A percentile compares a stretch with the other conserved stretches of the same genome.
phyloP scores from a whole-genome alignment of 2,888 invertebrate genomes.

The Glaucopsyche alexis region DNA sequence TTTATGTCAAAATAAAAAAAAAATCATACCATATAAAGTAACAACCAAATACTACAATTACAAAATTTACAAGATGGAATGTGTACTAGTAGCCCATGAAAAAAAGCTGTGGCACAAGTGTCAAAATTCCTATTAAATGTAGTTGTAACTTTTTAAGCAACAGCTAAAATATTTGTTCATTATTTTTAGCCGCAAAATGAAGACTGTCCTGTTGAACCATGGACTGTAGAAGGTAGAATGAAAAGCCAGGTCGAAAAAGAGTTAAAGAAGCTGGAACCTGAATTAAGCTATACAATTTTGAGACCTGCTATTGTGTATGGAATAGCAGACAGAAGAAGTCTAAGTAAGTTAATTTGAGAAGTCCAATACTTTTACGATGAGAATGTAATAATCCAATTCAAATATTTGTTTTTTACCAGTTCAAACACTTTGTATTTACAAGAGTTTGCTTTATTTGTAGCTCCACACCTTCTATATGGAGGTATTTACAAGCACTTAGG shows the following conservation, averaged over 20 bases:
- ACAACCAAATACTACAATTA: no score
- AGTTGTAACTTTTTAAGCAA: no score
- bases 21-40: no score
- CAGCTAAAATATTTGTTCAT: no score
- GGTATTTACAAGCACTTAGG: conserved; percentile 92
- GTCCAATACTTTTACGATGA: no score
- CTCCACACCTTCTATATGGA: conserved; percentile 91
- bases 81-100: no score
- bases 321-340: conserved; percentile 88
- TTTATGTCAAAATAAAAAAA: no score
- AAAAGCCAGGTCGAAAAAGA: conserved; percentile 91
- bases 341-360: conserved; percentile 56
- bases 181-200: conserved; percentile 84
- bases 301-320: conserved; percentile 94
- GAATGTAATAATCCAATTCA: no score
- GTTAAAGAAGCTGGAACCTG: conserved; percentile 81
- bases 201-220: conserved; percentile 87
- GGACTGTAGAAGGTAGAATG: conserved; percentile 91
- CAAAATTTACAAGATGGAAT: no score
- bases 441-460: conserved; percentile 60
- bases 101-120: no score
- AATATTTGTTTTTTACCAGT: background rate
- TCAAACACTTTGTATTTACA: background rate
- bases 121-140: no score
- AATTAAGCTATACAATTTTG: conserved; percentile 87